Base-by-base conservation (phyloP, 2,888 invertebrate species). In the Nomada goodeniana region DNA sequence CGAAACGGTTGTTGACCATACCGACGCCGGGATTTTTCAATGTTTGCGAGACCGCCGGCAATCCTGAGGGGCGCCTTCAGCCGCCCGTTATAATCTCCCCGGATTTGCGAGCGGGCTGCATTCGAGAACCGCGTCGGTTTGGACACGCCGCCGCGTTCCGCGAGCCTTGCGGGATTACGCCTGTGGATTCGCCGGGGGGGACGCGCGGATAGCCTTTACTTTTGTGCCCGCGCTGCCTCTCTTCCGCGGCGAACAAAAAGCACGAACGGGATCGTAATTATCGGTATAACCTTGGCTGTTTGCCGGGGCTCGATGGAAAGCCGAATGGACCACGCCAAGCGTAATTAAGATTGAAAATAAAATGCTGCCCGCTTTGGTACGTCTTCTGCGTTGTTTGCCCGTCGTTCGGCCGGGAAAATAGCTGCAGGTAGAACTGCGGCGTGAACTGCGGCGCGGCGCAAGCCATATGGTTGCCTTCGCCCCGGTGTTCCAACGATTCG, bases 61-160 rank as follows among this genome's bases (percentile, higher is more conserved):
- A 73, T 68, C 68, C 72, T 23, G 60, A 64, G 60, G 57, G 36
- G 23, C 63, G 68, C 80, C 85, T 76, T 81, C 75, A 61, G 36
- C 60, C 20, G 67, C 73, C 73, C 75, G 82, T 78, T 80, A 88
- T 88, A 88, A 87, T 86, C 86, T 82, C 67, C 36, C 15, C 44
- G 82, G 86, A 85, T 88, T 88, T 86, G 83, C 83, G 82, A 86
- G 76, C 76, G 76, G 47, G 57, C 76, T 76, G 61, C 64, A 55
- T 73, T 74, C 61, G 76, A 63, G 72, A 76, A 77, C 65, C 76
- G 80, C 71, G 74, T 75, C 57, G 71, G 81, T 74, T 86, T 83
- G 70, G 71, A 82, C 72, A 70, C 74, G 80, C 18, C 53, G 42
- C 53, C 53, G 78, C 79, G 77, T 74, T 76, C 60, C 70, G 69